A percentile compares a stretch with the other conserved stretches of the same genome.
These are phyloP conservation scores for Platycheirus albimanus DNA, from an alignment of 2,888 invertebrate species.

Conservation along the genomic window DNA sequence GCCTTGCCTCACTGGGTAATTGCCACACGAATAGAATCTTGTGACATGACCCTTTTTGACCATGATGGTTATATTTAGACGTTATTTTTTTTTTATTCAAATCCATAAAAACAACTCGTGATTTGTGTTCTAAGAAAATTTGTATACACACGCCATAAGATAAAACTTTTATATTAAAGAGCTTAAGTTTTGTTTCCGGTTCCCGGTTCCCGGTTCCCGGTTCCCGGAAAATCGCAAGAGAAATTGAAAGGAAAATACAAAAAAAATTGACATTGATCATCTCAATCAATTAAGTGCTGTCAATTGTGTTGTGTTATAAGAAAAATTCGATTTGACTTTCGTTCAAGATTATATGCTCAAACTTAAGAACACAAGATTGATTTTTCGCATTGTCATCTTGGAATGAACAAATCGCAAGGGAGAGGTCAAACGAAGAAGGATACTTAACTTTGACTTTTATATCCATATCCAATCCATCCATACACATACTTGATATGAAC, in stretches of 20 bases:
- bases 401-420: neutral
- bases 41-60: slow-evolving; percentile 37
- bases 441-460: slow-evolving; percentile 21
- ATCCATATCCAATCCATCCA: neutral
- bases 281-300: slow-evolving; percentile 68
- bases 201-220: too few species aligned
- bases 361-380: slow-evolving; percentile 41
- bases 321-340: slow-evolving; percentile 52
- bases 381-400: slow-evolving; percentile 24
- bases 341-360: slow-evolving; percentile 7
- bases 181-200: neutral
- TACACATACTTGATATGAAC: too few species aligned
- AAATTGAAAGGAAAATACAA: neutral
- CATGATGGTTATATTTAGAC: slow-evolving; percentile 44
- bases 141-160: slow-evolving; percentile 10
- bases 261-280: slow-evolving; percentile 61
- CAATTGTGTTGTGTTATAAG: slow-evolving; percentile 44
- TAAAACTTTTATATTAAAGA: slow-evolving; percentile 20
- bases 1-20: slow-evolving; percentile 36
- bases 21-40: slow-evolving; percentile 46
- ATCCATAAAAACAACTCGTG: slow-evolving; percentile 11
- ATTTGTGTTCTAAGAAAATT: slow-evolving; percentile 42
- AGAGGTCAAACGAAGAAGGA: slow-evolving; percentile 2
- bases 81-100: neutral
- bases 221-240: neutral